Evolutionary conservation across 2,113 vertebrate species (phyloP), one percentile per base, ranked within the genome.

Genomic region (Anguilla rostrata): DNA sequence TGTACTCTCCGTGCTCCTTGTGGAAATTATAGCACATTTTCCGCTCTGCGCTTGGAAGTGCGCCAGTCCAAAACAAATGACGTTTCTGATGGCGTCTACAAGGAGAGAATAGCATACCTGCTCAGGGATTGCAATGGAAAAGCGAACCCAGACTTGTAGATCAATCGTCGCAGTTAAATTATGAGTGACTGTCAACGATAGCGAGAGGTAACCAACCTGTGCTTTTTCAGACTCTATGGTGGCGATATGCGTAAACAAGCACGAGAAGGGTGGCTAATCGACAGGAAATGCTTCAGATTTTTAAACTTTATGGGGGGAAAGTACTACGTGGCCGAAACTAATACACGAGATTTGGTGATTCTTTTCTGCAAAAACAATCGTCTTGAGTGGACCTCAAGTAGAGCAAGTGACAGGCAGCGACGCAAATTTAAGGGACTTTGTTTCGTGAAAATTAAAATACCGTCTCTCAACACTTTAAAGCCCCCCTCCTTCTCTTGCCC

Each of bases 281-380:
- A 18, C 82, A 63, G 29, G 82, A 83, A 83, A 60, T 39, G 39
- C 82, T 57, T 83, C n/a, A 39, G 29, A 83, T 83, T 60, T 60
- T 18, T 39, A n/a, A 1, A 9, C 29, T 7, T 82, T 82, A 26
- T 14, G 34, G 49, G 49, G 43, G 29, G 14, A 56, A 83, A 83
- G 9, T 9, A 2, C 1, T n/a, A 71, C n/a, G 63, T n/a, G 9
- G 26, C 78, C 78, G 39, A 39, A 15, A 40, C 78, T 78, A 39
- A 39, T 39, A 15, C 39, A 39, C 11, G 78, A 79, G 34, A 14
- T 79, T 12, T 29, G 34, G 78, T 18, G 20, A 71, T 26, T 71
- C 7, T 46, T 80, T 40, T 80, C 40, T 41, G 40, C 5, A 40
- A 41, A 80, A 41, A 80, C 39, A 22, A 41, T 40, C 16, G 2